Evolutionary conservation across 1,140 invertebrate genomes (phyloP).

Genomic region (Lucilia sericata): DNA sequence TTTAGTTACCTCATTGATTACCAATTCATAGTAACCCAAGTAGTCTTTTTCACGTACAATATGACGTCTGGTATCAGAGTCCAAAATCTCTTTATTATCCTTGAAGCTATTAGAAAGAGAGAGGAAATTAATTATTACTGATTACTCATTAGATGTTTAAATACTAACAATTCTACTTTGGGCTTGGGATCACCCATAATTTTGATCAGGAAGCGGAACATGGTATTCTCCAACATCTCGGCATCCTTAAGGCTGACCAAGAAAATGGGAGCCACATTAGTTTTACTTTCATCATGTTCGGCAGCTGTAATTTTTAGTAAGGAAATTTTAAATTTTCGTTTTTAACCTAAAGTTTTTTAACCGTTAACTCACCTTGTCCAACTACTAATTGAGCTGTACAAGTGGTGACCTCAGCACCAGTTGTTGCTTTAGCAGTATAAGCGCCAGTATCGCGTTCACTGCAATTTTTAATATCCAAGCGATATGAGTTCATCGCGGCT

Average conservation of each 20-base stretch:
- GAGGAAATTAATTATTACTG: neutral
- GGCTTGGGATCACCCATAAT: conserved; percentile 89
- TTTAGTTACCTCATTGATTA: conserved; percentile 84
- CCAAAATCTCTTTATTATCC: conserved; percentile 79
- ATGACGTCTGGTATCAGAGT: conserved; percentile 77
- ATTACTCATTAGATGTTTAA: neutral
- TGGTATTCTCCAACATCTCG: conserved; percentile 87
- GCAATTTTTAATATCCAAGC: conserved; percentile 84
- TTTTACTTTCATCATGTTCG: conserved; percentile 75
- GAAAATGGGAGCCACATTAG: conserved; percentile 83
- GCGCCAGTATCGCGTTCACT: conserved; percentile 86
- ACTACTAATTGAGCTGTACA: conserved; percentile 88
- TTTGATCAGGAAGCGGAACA: conserved; percentile 89
- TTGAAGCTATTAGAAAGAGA: conserved; percentile 77
- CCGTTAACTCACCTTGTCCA: conserved; percentile 78
- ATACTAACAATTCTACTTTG: conserved; percentile 85
- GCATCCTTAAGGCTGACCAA: conserved; percentile 86
- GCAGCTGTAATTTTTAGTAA: no score
- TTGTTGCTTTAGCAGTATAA: conserved; percentile 92
- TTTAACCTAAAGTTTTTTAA: no score
- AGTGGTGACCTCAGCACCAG: conserved; percentile 81
- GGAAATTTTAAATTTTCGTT: no score
- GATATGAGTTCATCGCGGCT: conserved; percentile 72
- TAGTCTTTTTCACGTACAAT: conserved; percentile 82
- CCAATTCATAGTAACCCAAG: conserved; percentile 89